Base-by-base conservation (phyloP, 2,113 vertebrate genomes). In the Gymnobelideus leadbeateri region DNA sequence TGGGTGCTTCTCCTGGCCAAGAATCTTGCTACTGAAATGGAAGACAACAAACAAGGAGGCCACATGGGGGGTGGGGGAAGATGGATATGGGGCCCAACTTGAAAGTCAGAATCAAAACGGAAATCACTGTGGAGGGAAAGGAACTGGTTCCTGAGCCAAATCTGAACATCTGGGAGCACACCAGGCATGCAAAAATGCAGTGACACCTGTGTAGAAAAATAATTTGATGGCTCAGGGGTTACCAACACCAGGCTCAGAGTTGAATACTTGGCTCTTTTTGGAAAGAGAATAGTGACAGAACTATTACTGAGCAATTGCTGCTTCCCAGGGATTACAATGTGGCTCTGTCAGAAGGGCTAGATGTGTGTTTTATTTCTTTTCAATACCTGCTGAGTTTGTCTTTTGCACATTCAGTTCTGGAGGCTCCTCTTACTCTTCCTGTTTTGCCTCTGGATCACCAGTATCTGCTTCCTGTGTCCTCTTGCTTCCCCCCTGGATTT, bases 401-500 rank as follows among this genome's bases (percentile, higher is more conserved):
- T 94, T 19, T 49, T 94, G 77, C 77, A 68, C 91, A 14, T 51
- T 95, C 43, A 61, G 68, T 47, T n/a, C 91, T 23, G 89, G 28
- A n/a, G 90, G 47, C 53, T 91, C 93, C 49, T 21, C 68, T 92
- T 84, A 23, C 21, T 51, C 25, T 96, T 97, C 25, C 89, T 97
- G 52, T 94, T 93, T 84, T 77, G 89, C 49, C 47, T 43, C 91
- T 16, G 28, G 90, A 50, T 91, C 43, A 37, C 43, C 49, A 61
- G 23, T 6, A 7, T 96, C 89, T 3, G 68, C 90, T 97, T 97
- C 89, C 91, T 95, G 89, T 50, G 24, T 93, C 52, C 47, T 95
- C n/a, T 43, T 23, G 7, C 68, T 84, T 8, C 68, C 68, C 92
- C 94, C 37, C 25, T 91, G n/a, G 0, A 24, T 84, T 92, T 51